Percentiles rank a stretch among this genome's conserved stretches.
phyloP scores from a whole-genome alignment of 37 sponge, comb jelly and placozoan genomes.

The Diacarnus erythraeanus region DNA sequence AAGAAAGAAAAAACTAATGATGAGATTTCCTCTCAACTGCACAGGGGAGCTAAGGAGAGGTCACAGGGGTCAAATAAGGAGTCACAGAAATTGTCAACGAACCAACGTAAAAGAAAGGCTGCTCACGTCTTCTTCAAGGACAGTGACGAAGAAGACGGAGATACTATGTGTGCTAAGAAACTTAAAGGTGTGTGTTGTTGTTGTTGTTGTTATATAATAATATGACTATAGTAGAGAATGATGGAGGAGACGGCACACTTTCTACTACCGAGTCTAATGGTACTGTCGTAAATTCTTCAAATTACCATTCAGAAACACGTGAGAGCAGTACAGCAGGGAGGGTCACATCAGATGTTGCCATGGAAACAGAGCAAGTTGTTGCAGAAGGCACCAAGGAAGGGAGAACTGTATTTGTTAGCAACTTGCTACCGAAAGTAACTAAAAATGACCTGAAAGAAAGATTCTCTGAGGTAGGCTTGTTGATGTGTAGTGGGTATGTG shows the following conservation, averaged over 20 bases:
- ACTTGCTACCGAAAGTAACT: constrained; percentile 46
- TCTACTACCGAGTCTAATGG: no score
- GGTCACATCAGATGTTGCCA: constrained; percentile 5
- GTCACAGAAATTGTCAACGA: no score
- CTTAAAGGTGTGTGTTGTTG: constrained; percentile 6
- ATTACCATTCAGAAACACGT: no score
- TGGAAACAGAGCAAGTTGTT: constrained; percentile 27
- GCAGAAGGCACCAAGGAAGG: constrained; percentile 17
- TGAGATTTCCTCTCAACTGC: background rate
- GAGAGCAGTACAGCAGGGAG: no score
- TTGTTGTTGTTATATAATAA: no score
- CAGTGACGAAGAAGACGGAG: constrained; percentile 20
- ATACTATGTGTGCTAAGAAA: constrained; percentile 3
- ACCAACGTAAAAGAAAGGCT: constrained; percentile 5
- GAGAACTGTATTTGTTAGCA: constrained; percentile 82
- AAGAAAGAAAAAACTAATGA: background rate
- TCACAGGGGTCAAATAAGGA: background rate
- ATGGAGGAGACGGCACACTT: no score
- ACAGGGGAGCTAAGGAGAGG: background rate
- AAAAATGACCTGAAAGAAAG: constrained; percentile 47
- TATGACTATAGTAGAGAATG: no score
- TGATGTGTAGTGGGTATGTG: no score
- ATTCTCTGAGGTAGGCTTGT: constrained; percentile 35
- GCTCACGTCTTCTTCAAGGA: constrained; percentile 36
- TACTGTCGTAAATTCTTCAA: no score